A percentile compares a stretch with the other conserved stretches of the same genome.
Conservation (phyloP, 2,113 vertebrate species). For the Cololabis saira region DNA sequence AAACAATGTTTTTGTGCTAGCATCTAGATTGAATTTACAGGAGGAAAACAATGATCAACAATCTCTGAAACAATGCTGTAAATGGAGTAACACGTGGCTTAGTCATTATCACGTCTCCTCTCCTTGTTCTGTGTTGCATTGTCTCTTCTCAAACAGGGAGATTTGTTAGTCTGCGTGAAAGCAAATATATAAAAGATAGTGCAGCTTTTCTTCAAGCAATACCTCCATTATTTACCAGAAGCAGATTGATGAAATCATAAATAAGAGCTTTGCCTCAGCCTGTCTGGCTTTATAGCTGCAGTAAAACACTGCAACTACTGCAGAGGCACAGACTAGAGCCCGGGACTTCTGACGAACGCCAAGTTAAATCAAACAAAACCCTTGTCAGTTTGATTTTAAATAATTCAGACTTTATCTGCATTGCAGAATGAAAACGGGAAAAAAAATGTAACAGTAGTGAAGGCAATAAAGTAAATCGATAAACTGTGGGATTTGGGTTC, state of each 20-base stretch:
- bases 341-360: neutral
- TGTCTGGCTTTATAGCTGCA: constrained; percentile 42
- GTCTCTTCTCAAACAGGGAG: neutral
- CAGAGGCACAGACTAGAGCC: constrained; percentile 8
- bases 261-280: constrained; percentile 45
- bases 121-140: neutral
- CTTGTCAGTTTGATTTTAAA: neutral
- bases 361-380: constrained; percentile 1
- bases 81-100: too few relatives aligned
- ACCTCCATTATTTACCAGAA: constrained; percentile 23
- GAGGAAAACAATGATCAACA: too few relatives aligned
- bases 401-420: neutral
- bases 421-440: neutral
- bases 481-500: neutral
- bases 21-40: too few relatives aligned
- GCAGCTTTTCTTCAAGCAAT: constrained; percentile 14
- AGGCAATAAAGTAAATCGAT: too few relatives aligned
- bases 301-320: constrained; percentile 24
- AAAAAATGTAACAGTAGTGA: neutral
- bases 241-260: constrained; percentile 64
- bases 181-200: constrained; percentile 14
- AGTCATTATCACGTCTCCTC: too few relatives aligned
- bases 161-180: constrained; percentile 6
- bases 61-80: too few relatives aligned
- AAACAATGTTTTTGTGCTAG: too few relatives aligned